Evolutionary conservation across 2,888 invertebrate genomes (phyloP), one percentile per base, ranked within the genome.

Genomic region (Cryptophagus acutangulus): DNA sequence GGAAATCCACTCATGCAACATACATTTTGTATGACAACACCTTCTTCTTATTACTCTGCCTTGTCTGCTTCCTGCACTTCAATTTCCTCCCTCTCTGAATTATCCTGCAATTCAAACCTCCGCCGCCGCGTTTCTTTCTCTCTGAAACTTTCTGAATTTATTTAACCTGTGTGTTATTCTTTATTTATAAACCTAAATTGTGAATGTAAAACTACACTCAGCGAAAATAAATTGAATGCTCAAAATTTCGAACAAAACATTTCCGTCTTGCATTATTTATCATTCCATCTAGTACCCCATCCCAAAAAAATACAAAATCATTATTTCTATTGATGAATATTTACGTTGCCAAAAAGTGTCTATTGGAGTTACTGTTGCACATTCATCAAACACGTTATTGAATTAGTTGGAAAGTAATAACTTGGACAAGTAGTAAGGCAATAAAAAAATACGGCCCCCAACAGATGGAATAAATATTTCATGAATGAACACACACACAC

Each of bases 1-100:
- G 58, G 58, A 60, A 65, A 65, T 66, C 62, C 64, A 63, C 65
- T 66, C 59, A 62, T 62, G 58, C 51, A 54, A 51, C 62, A 66
- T 66, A 59, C 63, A 66, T 66, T 63, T 66, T 66, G 63, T 63
- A 66, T 65, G 63, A 60, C 61, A 54, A 58, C 55, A 60, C 61
- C 58, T 57, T 59, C 53, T 52, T 52, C 46, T 46, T 48, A 42
- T 43, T 43, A 48, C 41, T 49, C 48, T 33, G 29, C 47, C 48
- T 47, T 29, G 47, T 47, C 49, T 43, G 49, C 48, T 36, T 40
- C 33, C 56, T 57, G 31, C 41, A 41, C 58, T 60, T 60, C 60
- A 60, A 61, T 61, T 59, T 61, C 54, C n/a, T n/a, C n/a, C n/a
- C n/a, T n/a, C n/a, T 48, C 38, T 33, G 41, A 41, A 41, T 41